Percentiles rank a stretch among this genome's conserved stretches.
Evolutionary conservation across 2,888 invertebrate species (phyloP).

Genomic region (Archaeoteleia sp.): DNA sequence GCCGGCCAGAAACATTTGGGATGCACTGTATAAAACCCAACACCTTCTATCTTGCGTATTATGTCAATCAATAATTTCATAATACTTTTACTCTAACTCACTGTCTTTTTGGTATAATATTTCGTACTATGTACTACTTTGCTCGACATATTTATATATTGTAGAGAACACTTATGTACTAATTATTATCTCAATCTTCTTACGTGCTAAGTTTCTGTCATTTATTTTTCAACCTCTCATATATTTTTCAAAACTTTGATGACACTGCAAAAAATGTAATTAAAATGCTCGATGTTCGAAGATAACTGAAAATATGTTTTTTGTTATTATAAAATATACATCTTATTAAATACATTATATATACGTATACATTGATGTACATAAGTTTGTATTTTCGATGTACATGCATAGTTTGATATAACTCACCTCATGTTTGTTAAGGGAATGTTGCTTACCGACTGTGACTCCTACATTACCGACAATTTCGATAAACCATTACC

Average conservation of each 20-base stretch:
- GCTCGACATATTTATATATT: slow-evolving; percentile 11
- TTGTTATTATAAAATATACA: too few species aligned
- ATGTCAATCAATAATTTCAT: too few species aligned
- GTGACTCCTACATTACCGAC: slow-evolving; percentile 3
- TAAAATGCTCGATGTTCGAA: too few species aligned
- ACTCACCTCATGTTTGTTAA: not conserved
- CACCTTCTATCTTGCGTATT: too few species aligned
- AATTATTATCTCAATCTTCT: slow-evolving; percentile 73
- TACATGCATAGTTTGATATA: not conserved
- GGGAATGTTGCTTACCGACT: not conserved
- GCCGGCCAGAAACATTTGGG: too few species aligned
- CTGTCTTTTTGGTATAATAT: not conserved
- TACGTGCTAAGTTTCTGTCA: slow-evolving; percentile 50
- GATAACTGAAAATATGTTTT: too few species aligned
- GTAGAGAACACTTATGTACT: slow-evolving; percentile 67
- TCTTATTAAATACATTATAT: too few species aligned
- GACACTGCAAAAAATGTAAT: too few species aligned
- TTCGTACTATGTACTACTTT: too few species aligned
- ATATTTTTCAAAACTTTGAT: not conserved
- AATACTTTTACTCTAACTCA: not conserved
- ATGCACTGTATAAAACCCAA: too few species aligned
- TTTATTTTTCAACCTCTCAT: not conserved
- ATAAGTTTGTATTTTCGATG: too few species aligned
- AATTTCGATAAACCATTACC: slow-evolving; percentile 3
- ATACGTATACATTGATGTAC: too few species aligned